Conservation (phyloP, 2,888 invertebrate genomes). For the Digitonthophagus gazella region DNA sequence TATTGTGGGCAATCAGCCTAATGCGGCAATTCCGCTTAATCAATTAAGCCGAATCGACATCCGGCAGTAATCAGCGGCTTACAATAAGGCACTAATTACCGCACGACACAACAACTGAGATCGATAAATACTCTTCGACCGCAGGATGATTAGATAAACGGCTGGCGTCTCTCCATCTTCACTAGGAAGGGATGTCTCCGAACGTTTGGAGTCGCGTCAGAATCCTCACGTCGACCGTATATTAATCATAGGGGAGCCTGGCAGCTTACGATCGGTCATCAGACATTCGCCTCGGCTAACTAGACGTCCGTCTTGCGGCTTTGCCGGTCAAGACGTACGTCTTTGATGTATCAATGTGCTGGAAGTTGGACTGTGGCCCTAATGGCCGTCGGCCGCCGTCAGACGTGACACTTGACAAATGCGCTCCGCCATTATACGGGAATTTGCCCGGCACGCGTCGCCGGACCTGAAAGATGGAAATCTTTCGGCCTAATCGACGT, state of each 20-base stretch:
- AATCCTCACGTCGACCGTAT: neutral
- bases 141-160: neutral
- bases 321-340: conserved; percentile 1
- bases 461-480: neutral
- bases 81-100: neutral
- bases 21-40: neutral
- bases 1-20: neutral
- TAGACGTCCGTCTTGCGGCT: conserved; percentile 5
- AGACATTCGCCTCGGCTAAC: neutral
- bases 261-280: neutral
- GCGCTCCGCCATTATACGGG: neutral
- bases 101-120: neutral
- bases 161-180: neutral
- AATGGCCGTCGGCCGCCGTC: neutral
- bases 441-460: neutral
- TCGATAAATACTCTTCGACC: neutral
- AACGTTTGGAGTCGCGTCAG: neutral
- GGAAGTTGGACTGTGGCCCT: neutral
- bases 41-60: neutral
- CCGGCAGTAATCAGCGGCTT: neutral
- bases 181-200: neutral
- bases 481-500: neutral
- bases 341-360: conserved; percentile 11
- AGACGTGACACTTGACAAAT: neutral
- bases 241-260: neutral